Conservation (phyloP, 2,888 invertebrate species). For the Neocrepidodera transversa region DNA sequence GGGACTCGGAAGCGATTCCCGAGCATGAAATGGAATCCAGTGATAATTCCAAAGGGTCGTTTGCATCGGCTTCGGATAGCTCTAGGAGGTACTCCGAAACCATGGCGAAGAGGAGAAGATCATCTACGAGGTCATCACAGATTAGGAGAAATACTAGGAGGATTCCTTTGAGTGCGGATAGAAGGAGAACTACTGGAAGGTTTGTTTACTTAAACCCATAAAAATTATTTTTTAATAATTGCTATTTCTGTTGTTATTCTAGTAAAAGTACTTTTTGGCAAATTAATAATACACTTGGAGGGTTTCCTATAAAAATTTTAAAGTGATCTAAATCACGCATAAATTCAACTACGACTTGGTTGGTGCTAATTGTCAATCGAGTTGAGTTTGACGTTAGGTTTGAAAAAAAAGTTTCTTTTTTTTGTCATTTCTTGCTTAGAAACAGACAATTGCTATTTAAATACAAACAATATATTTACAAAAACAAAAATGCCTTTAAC, state of each 20-base stretch:
- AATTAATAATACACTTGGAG: not conserved
- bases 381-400: no score
- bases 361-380: no score
- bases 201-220: no score
- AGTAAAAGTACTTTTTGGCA: not conserved
- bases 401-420: no score
- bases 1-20: constrained; percentile 60
- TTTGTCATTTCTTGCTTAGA: no score
- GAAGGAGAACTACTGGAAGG: constrained; percentile 72
- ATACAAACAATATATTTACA: no score
- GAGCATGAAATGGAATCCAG: constrained; percentile 54
- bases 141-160: constrained; percentile 63
- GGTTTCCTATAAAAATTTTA: not conserved
- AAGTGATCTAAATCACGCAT: no score
- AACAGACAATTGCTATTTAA: no score
- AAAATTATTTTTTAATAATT: not conserved
- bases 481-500: no score
- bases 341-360: no score
- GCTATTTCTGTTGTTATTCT: no score
- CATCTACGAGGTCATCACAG: constrained; percentile 55
- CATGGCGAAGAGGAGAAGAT: constrained; percentile 51
- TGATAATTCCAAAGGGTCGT: constrained; percentile 54
- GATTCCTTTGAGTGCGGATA: constrained; percentile 64
- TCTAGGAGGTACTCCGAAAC: constrained; percentile 55
- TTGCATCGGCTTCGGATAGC: constrained; percentile 55